Percentiles rank a stretch among this genome's conserved stretches.
Evolutionary conservation across 2,888 invertebrate genomes (phyloP).

Genomic region (Pomacea canaliculata): DNA sequence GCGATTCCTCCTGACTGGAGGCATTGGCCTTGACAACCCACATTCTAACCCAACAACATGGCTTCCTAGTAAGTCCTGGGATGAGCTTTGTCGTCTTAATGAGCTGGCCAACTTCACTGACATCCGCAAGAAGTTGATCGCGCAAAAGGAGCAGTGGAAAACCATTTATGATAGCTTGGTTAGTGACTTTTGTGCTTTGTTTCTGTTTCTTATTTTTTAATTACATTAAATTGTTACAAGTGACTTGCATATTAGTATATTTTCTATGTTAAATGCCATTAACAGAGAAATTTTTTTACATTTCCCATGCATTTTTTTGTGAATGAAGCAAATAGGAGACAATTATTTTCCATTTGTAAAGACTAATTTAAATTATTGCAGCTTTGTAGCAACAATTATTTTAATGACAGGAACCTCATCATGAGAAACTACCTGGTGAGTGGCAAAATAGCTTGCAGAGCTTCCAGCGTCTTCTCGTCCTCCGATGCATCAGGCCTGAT

Average conservation of each 20-base stretch:
- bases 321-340: neutral
- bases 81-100: slow-evolving; percentile 70
- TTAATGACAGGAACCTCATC: slow-evolving; percentile 60
- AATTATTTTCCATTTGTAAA: neutral
- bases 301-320: neutral
- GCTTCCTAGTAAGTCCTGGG: slow-evolving; percentile 82
- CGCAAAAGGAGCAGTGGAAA: slow-evolving; percentile 72
- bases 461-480: slow-evolving; percentile 69
- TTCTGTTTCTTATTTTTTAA: too few species aligned
- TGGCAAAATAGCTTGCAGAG: slow-evolving; percentile 65
- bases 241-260: neutral
- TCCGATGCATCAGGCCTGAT: slow-evolving; percentile 71
- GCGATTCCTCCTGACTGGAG: slow-evolving; percentile 90
- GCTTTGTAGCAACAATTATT: neutral
- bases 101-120: slow-evolving; percentile 64
- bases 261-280: neutral
- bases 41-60: slow-evolving; percentile 83
- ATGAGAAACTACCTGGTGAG: slow-evolving; percentile 65
- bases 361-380: neutral
- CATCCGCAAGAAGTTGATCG: slow-evolving; percentile 66
- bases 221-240: neutral
- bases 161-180: slow-evolving; percentile 80
- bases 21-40: slow-evolving; percentile 83
- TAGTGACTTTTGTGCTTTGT: slow-evolving; percentile 41
- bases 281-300: neutral